Evolutionary conservation across 2,888 invertebrate genomes (phyloP).

Genomic region (Hetaerina titia): DNA sequence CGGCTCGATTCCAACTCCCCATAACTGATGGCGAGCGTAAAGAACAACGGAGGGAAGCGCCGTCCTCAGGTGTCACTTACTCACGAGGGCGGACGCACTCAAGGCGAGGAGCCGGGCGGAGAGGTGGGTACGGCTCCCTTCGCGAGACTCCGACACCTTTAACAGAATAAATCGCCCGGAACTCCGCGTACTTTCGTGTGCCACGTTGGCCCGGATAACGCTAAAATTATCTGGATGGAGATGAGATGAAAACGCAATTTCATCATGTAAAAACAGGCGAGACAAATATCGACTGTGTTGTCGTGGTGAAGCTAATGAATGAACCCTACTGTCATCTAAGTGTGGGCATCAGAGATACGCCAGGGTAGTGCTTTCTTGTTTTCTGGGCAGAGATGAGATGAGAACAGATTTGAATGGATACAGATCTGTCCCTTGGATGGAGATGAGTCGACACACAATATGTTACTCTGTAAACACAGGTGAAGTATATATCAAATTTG

Average conservation of each 20-base stretch:
- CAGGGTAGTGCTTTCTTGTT: background rate
- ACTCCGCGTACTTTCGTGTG: background rate
- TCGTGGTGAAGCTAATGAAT: background rate
- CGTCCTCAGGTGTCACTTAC: too few relatives aligned
- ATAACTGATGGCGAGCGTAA: background rate
- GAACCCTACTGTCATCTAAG: background rate
- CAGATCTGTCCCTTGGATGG: too few relatives aligned
- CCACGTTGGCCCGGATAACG: background rate
- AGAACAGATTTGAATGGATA: too few relatives aligned
- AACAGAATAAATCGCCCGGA: background rate
- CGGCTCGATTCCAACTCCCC: conserved; percentile 36
- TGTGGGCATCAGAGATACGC: background rate
- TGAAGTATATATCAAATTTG: too few relatives aligned
- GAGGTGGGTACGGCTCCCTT: background rate
- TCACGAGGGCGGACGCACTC: too few relatives aligned
- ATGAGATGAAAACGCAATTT: background rate
- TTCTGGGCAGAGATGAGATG: background rate
- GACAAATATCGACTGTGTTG: background rate
- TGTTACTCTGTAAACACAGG: too few relatives aligned
- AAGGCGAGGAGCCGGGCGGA: too few relatives aligned
- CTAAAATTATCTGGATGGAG: conserved; percentile 2
- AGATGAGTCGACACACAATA: too few relatives aligned
- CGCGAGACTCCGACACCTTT: background rate
- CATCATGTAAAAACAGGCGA: background rate
- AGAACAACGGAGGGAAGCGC: background rate